Conservation (phyloP, 2,888 invertebrate species). For the Aphidoletes aphidimyza region DNA sequence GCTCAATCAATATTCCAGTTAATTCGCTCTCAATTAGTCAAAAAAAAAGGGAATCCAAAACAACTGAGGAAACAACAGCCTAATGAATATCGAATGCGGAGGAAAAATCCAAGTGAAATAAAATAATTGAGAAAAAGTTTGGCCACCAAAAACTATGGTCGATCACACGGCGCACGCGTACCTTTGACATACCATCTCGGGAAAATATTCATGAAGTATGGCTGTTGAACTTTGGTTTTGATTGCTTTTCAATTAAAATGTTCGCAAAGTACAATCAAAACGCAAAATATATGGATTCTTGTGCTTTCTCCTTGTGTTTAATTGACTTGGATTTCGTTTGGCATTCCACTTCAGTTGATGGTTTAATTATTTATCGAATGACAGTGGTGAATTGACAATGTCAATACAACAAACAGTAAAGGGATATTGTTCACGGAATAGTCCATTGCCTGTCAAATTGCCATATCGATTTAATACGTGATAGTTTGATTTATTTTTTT, state of each 20-base stretch:
- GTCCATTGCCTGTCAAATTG: background rate
- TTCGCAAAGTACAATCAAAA: background rate
- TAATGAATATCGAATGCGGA: slow-evolving; percentile 22
- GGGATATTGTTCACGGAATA: background rate
- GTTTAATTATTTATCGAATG: background rate
- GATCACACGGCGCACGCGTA: too few relatives aligned
- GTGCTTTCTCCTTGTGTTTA: background rate
- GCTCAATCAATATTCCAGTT: background rate
- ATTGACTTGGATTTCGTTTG: background rate
- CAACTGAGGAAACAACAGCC: background rate
- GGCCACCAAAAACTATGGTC: background rate
- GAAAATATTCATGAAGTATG: slow-evolving; percentile 1
- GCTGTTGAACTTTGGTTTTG: background rate
- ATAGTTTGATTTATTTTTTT: background rate
- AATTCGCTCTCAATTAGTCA: background rate
- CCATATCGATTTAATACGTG: background rate
- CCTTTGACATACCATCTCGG: background rate
- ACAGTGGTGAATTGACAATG: background rate
- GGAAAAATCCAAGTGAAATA: background rate
- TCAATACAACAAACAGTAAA: background rate
- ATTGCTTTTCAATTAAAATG: slow-evolving; percentile 17
- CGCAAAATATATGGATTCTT: too few relatives aligned
- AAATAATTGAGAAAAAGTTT: background rate
- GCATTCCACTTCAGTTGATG: background rate
- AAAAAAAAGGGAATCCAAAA: too few relatives aligned